Base-by-base conservation (phyloP, 1,140 invertebrate genomes). In the Stenopsyche tienmushanensis region DNA sequence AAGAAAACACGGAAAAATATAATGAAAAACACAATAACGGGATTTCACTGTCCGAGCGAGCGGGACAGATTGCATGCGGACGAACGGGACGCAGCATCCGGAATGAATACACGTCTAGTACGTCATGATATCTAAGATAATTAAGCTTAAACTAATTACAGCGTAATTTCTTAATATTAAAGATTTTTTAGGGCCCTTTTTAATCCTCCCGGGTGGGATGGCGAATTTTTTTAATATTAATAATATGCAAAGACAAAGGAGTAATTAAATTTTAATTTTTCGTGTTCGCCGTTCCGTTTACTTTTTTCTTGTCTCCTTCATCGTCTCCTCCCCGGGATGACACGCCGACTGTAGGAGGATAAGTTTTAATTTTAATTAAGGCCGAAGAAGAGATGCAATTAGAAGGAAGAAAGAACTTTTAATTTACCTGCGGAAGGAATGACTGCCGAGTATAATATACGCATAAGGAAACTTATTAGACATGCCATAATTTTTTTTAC, bases 221-320 rank as follows among this genome's bases (percentile, higher is more conserved):
- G 53, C 29, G 45, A 15, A 23, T 54, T 64, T 66, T 65, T 69
- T 69, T 55, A 60, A 69, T 69, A 65, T 69, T 69, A 69, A 69
- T 69, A 69, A 65, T 69, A 65, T 65, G 67, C 67, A 69, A 69
- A 69, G 67, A 69, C 67, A 70, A 67, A 70, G 65, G 50, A 66
- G 68, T 64, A 70, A 70, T 70, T 70, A 70, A 70, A 70, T 57
- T 70, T 70, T 70, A 70, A 70, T 70, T 70, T 70, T 70, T 70
- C 68, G 68, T 70, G 68, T 70, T 64, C 29, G 67, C 64, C 50
- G 64, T 69, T 65, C 53, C 67, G n/a, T 53, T 65, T 69, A 63
- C 58, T 65, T 66, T 66, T 63, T 55, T 62, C 41, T 34, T 58
- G 50, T 62, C 54, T 67, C 60, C 29, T 55, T 59, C 58, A 58